Conservation (phyloP, 2,797 vertebrate genomes). For the Anniella stebbinsi region DNA sequence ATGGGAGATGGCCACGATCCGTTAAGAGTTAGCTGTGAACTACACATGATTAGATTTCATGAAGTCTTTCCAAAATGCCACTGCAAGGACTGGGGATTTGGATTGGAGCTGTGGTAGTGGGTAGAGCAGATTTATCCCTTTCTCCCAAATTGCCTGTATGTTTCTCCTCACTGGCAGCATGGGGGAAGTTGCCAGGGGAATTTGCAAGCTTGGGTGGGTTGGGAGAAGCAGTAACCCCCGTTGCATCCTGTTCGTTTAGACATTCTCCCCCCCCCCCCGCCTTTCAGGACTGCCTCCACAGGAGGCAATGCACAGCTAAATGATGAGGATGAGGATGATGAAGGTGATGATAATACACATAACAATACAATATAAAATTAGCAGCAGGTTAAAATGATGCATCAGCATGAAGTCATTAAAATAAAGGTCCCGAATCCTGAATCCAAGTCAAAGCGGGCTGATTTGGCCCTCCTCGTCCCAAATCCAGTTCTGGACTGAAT, state of each 20-base stretch:
- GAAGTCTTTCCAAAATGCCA: neutral
- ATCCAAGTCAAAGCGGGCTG: too few species aligned
- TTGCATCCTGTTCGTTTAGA: neutral
- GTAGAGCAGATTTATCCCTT: neutral
- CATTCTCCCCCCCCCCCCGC: too few species aligned
- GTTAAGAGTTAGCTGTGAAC: neutral
- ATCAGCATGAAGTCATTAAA: neutral
- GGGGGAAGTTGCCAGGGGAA: neutral
- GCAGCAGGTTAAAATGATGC: neutral
- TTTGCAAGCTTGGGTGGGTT: neutral
- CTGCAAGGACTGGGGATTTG: neutral
- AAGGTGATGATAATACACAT: neutral
- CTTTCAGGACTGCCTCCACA: too few species aligned
- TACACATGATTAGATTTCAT: neutral
- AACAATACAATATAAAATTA: neutral
- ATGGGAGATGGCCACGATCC: slow-evolving; percentile 42
- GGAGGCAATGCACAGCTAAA: neutral
- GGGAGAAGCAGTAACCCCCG: too few species aligned
- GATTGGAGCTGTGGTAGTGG: neutral
- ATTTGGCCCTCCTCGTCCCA: too few species aligned
- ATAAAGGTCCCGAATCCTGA: neutral
- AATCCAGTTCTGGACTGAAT: too few species aligned
- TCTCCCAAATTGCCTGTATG: neutral
- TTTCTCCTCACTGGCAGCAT: neutral
- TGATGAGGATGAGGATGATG: neutral